phyloP scores from a whole-genome alignment of 2,797 vertebrate genomes.

The Pogoniulus pusillus region DNA sequence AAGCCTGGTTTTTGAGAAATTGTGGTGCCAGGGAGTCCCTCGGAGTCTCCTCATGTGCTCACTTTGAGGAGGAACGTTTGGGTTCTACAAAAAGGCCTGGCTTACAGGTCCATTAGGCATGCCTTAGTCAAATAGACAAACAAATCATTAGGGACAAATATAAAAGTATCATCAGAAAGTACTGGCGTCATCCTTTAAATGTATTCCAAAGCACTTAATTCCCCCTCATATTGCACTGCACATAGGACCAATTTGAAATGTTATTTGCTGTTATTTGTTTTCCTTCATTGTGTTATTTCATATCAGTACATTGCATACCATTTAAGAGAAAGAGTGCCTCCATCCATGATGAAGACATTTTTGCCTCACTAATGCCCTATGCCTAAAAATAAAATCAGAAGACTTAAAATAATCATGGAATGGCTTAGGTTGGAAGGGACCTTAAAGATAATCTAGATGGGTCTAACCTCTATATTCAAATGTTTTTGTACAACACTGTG shows the following conservation, averaged over 20 bases:
- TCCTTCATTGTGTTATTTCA: not conserved
- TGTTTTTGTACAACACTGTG: fast-evolving
- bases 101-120: not conserved
- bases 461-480: not conserved
- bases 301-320: not conserved
- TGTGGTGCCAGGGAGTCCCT: not conserved
- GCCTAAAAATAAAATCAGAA: conserved; percentile 31
- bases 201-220: conserved; percentile 26
- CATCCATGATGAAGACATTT: not conserved
- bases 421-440: not conserved
- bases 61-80: not conserved
- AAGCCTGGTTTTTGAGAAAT: not conserved
- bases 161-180: conserved; percentile 5
- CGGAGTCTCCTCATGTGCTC: not conserved
- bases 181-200: conserved; percentile 7
- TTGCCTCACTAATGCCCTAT: not conserved
- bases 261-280: conserved; percentile 12
- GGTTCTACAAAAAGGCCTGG: not conserved
- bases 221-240: not conserved
- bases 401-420: not conserved
- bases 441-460: fast-evolving
- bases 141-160: conserved; percentile 6
- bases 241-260: not conserved
- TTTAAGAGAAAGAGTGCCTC: conserved; percentile 30
- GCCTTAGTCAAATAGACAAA: conserved; percentile 13